Evolutionary conservation across 1,140 invertebrate species (phyloP).

Genomic region (Hyles vespertilio): DNA sequence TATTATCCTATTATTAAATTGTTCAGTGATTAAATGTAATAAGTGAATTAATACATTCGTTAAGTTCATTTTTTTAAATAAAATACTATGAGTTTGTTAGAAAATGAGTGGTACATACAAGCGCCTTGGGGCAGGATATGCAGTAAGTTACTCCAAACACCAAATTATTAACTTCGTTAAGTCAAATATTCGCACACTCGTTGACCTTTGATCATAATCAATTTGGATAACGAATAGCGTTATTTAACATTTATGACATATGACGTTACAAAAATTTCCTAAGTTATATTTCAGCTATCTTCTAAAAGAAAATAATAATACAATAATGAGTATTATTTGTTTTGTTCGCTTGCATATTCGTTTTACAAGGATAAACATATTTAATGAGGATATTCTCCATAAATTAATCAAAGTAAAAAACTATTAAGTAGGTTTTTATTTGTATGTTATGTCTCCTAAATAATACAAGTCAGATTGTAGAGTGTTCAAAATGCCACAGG

Average conservation of each 20-base stretch:
- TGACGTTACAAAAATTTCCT: neutral
- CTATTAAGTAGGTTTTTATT: too few species aligned
- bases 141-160: constrained; percentile 35
- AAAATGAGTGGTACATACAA: constrained; percentile 61
- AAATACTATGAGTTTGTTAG: constrained; percentile 30
- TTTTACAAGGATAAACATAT: neutral
- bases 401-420: too few species aligned
- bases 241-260: constrained; percentile 6
- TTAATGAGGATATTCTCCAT: too few species aligned
- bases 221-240: neutral
- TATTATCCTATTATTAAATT: too few species aligned
- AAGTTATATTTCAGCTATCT: too few species aligned
- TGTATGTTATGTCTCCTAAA: too few species aligned
- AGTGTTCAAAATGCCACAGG: too few species aligned
- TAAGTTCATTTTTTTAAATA: constrained; percentile 1
- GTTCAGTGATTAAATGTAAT: too few species aligned
- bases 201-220: constrained; percentile 5
- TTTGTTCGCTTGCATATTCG: neutral
- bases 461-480: too few species aligned
- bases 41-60: too few species aligned
- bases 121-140: constrained; percentile 55
- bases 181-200: neutral
- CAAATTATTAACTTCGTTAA: constrained; percentile 1
- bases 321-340: too few species aligned
- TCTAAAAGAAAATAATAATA: too few species aligned